A percentile compares a stretch with the other conserved stretches of the same genome.
phyloP scores from a whole-genome alignment of 2,797 vertebrate species.

The Diceros bicornis region DNA sequence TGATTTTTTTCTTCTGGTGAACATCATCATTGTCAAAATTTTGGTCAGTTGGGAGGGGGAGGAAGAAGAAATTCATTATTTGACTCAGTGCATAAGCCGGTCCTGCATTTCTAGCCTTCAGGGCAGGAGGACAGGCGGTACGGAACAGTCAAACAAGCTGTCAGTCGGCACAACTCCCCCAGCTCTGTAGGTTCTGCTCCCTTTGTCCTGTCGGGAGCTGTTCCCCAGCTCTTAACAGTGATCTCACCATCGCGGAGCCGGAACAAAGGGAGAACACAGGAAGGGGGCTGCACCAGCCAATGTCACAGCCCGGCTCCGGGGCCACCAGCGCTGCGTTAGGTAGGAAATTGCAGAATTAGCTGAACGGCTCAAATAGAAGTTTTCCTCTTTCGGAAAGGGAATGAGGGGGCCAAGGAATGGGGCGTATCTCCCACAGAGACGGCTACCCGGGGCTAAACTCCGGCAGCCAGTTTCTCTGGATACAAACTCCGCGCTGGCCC shows the following conservation, averaged over 20 bases:
- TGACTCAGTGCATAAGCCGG: slow-evolving; percentile 64
- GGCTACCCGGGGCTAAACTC: slow-evolving; percentile 35
- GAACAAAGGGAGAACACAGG: slow-evolving; percentile 83
- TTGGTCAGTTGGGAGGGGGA: slow-evolving; percentile 65
- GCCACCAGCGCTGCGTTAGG: slow-evolving; percentile 63
- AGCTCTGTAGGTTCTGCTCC: slow-evolving; percentile 59
- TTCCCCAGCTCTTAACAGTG: slow-evolving; percentile 69
- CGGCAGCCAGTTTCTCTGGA: slow-evolving; percentile 53
- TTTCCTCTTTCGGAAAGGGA: slow-evolving; percentile 72
- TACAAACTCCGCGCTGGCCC: slow-evolving; percentile 59
- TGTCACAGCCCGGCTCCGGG: slow-evolving; percentile 70
- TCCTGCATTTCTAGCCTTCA: slow-evolving; percentile 66
- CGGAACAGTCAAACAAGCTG: slow-evolving; percentile 43
- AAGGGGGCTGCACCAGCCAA: slow-evolving; percentile 77
- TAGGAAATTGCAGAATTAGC: slow-evolving; percentile 73
- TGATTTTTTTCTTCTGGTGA: slow-evolving; percentile 79
- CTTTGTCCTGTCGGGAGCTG: slow-evolving; percentile 78
- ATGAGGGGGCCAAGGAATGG: not conserved
- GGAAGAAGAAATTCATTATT: slow-evolving; percentile 63
- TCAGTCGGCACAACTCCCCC: not conserved
- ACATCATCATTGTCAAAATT: slow-evolving; percentile 80
- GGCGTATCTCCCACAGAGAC: slow-evolving; percentile 65
- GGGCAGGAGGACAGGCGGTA: slow-evolving; percentile 64
- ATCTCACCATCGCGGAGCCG: slow-evolving; percentile 76
- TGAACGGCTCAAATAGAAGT: slow-evolving; percentile 68